Evolutionary conservation across 1,140 invertebrate genomes (phyloP).

Genomic region (Chrysoperla carnea): DNA sequence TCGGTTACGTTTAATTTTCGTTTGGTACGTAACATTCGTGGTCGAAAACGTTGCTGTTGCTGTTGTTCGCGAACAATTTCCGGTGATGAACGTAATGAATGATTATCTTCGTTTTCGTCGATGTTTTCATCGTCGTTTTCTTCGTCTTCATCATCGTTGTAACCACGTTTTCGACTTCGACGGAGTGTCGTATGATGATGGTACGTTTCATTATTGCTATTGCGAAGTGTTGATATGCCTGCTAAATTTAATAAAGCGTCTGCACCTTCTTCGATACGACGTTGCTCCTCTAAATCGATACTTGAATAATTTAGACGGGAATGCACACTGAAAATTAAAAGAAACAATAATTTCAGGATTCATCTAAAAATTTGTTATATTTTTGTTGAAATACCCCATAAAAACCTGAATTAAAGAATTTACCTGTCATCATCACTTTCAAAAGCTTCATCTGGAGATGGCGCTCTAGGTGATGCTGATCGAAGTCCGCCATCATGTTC

Average conservation of each 20-base stretch:
- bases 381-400: neutral
- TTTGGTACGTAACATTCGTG: neutral
- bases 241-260: slow-evolving; percentile 60
- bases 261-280: slow-evolving; percentile 59
- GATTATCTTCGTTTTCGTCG: no score
- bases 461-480: slow-evolving; percentile 15
- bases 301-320: neutral
- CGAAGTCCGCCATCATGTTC: slow-evolving; percentile 9
- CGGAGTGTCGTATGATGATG: slow-evolving; percentile 4
- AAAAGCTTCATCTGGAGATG: slow-evolving; percentile 27
- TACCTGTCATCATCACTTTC: slow-evolving; percentile 32
- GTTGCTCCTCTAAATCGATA: slow-evolving; percentile 47
- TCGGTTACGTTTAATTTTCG: neutral
- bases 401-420: slow-evolving; percentile 7
- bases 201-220: slow-evolving; percentile 7
- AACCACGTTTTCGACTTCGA: slow-evolving; percentile 5
- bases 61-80: neutral
- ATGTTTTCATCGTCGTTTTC: slow-evolving; percentile 4
- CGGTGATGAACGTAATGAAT: neutral
- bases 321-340: neutral
- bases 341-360: neutral
- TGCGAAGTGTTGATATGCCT: slow-evolving; percentile 22
- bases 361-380: slow-evolving; percentile 17
- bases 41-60: neutral
- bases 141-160: slow-evolving; percentile 8